Evolutionary conservation across 2,888 invertebrate species (phyloP).

Genomic region (Drosophila koepferae): DNA sequence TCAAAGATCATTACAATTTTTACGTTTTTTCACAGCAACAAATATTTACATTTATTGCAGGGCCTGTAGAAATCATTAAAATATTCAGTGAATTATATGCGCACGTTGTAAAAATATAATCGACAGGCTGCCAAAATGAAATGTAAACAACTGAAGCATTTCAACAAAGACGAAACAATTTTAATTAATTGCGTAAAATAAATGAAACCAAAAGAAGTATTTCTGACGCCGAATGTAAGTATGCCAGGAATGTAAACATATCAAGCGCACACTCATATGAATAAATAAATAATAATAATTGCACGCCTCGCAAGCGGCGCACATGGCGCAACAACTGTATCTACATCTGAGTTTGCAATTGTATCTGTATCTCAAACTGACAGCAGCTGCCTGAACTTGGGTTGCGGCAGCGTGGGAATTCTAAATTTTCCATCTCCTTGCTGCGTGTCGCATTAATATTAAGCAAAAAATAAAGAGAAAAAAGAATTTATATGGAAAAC

Average conservation of each 20-base stretch:
- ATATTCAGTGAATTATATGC: constrained; percentile 11
- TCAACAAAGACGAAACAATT: constrained; percentile 37
- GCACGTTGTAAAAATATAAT: constrained; percentile 47
- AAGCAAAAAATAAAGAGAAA: background rate
- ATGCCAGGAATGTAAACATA: constrained; percentile 49
- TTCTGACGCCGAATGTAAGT: constrained; percentile 20
- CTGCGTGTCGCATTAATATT: constrained; percentile 14
- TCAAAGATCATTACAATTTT: background rate
- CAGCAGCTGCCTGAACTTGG: constrained; percentile 67
- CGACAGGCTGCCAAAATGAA: constrained; percentile 42
- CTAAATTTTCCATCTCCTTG: constrained; percentile 44
- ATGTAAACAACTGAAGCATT: constrained; percentile 50
- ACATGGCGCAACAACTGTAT: constrained; percentile 49
- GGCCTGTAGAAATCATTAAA: constrained; percentile 9
- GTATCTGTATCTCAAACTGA: constrained; percentile 43
- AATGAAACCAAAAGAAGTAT: constrained; percentile 38
- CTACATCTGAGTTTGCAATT: constrained; percentile 24
- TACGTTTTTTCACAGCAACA: background rate
- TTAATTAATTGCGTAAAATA: constrained; percentile 65
- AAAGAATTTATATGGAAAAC: constrained; percentile 13
- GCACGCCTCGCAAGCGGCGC: constrained; percentile 35
- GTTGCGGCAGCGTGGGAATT: constrained; percentile 71
- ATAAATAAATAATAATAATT: constrained; percentile 53
- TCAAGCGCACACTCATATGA: constrained; percentile 17
- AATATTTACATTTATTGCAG: background rate